Base-by-base conservation (phyloP, 1,140 invertebrate species). In the Drosophila sturtevanti region DNA sequence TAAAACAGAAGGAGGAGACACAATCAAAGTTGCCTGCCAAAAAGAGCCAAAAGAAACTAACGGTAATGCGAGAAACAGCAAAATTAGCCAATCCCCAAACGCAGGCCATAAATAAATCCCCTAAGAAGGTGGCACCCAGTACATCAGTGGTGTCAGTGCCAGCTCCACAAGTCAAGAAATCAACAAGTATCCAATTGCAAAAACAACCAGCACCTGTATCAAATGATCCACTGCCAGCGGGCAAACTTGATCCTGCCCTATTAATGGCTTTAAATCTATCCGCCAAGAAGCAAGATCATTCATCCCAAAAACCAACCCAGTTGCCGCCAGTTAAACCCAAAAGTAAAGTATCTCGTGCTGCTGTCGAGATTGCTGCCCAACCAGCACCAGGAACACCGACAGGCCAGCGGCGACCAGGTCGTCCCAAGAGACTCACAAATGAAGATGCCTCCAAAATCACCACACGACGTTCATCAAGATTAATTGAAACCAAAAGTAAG, bases 201-300 rank as follows among this genome's bases (percentile, higher is more conserved):
- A 6, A 10, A 5, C 24, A 24, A 12, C 5, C 48, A 11, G 0
- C 2, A 18, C 1, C 58, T 16, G 12, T 41, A 18, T 27, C 63
- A 9, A 2, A n/a, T 27, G 14, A 34, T 41, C 4, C n/a, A 11
- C 21, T 48, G 31, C 14, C 31, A 35, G 34, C 52, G 31, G n/a
- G 66, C 14, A 71, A 68, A 34, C 54, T 77, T 9, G 82, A 87
- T 62, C 72, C 87, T 2, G 89, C 80, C 16, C 68, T 91, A 41
- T 60, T 91, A 0, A 68, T 73, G 0, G 90, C 90, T 0, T 44
- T 91, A 0, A 76, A 91, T 68, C 66, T 91, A 0, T 91, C 90
- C 2, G 90, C 82, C 24, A 91, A 89, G 16, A 91, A 91, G 34
- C 79, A 89, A 51, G 27, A 31, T 31, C 27, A 31, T n/a, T n/a